These are phyloP conservation scores for Panthera leo DNA, from an alignment of 2,113 vertebrate species.

Conservation along the genomic window DNA sequence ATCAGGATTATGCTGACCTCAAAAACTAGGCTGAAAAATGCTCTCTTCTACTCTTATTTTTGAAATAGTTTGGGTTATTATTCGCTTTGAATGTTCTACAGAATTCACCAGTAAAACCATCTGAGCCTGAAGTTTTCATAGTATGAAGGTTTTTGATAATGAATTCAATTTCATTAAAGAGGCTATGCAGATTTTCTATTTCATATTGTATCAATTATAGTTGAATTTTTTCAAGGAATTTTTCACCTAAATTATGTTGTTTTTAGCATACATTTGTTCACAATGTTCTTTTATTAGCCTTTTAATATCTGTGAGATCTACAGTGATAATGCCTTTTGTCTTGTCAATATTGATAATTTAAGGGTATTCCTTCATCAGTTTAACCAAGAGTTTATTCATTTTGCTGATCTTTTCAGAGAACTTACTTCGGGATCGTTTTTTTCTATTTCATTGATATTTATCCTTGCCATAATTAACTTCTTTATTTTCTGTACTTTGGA, in stretches of 20 bases:
- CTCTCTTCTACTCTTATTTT: background rate
- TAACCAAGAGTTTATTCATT: background rate
- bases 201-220: background rate
- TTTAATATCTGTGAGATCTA: background rate
- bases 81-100: background rate
- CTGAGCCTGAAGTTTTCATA: background rate
- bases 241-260: background rate
- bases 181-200: background rate
- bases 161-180: conserved; percentile 17
- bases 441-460: background rate
- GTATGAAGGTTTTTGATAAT: background rate
- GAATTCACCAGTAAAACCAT: background rate
- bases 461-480: background rate
- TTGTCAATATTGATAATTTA: background rate
- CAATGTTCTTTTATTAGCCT: background rate
- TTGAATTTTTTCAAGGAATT: conserved; percentile 14
- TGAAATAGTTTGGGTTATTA: background rate
- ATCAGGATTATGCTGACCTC: background rate
- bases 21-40: background rate
- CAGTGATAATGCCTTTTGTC: background rate
- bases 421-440: background rate
- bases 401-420: background rate
- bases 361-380: background rate
- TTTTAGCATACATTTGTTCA: background rate
- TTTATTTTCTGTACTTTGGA: background rate